Evolutionary conservation across 2,888 invertebrate genomes (phyloP).

Genomic region (Thumatha senex): DNA sequence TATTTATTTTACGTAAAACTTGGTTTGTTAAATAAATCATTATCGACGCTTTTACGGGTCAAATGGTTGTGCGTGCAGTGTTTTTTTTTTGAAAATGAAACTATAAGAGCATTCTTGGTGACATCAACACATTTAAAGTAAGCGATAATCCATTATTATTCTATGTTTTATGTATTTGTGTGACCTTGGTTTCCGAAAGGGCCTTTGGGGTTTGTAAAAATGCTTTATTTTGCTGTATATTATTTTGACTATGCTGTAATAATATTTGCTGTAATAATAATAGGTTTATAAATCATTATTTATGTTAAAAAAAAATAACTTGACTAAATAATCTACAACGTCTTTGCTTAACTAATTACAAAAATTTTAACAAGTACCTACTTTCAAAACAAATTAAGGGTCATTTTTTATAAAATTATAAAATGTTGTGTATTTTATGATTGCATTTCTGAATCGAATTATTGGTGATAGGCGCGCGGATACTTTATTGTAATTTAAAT

Average conservation of each 20-base stretch:
- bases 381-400: too few species aligned
- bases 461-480: too few species aligned
- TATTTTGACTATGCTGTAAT: not conserved
- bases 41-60: not conserved
- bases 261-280: too few species aligned
- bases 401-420: too few species aligned
- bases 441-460: too few species aligned
- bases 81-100: conserved; percentile 67
- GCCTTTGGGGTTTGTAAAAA: not conserved
- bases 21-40: not conserved
- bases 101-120: conserved; percentile 37
- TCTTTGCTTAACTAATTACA: too few species aligned
- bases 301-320: not conserved
- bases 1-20: not conserved
- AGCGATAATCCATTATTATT: conserved; percentile 53
- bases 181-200: conserved; percentile 25
- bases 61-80: conserved; percentile 1
- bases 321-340: too few species aligned
- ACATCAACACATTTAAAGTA: conserved; percentile 53
- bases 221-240: not conserved
- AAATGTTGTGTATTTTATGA: too few species aligned
- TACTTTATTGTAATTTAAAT: too few species aligned
- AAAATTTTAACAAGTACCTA: too few species aligned
- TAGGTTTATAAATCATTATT: not conserved
- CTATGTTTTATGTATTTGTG: conserved; percentile 35